Evolutionary conservation across 2,888 invertebrate genomes (phyloP).

Genomic region (Chrysolina oricalcia): DNA sequence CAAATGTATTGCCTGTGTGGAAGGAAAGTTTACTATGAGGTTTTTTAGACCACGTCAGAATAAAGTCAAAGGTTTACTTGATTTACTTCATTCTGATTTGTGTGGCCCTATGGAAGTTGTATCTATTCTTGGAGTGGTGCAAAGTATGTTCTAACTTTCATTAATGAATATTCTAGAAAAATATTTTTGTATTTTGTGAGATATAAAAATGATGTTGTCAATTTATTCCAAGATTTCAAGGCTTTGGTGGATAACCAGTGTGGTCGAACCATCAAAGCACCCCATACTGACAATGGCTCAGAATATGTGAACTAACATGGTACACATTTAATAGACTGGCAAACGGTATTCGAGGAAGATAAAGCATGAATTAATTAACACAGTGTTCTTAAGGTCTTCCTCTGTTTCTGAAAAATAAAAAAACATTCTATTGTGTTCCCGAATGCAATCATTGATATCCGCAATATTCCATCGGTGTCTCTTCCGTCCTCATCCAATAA

Average conservation of each 20-base stretch:
- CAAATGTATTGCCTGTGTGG: no score
- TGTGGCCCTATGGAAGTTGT: no score
- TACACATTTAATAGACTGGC: no score
- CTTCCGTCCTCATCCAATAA: constrained; percentile 41
- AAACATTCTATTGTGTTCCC: constrained; percentile 33
- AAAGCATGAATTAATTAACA: background rate
- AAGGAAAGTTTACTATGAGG: no score
- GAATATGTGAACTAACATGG: constrained; percentile 37
- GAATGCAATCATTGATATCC: constrained; percentile 39
- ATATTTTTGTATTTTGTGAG: no score
- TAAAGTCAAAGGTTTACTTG: constrained; percentile 63
- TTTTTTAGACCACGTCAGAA: constrained; percentile 63
- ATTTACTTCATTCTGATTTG: no score
- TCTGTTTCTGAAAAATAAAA: constrained; percentile 11
- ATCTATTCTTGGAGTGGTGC: constrained; percentile 44
- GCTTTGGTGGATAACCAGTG: constrained; percentile 46
- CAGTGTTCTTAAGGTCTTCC: background rate
- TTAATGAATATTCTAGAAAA: constrained; percentile 39
- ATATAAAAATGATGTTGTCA: constrained; percentile 30
- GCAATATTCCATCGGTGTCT: constrained; percentile 44
- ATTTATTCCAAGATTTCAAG: constrained; percentile 47
- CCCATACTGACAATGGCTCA: constrained; percentile 49
- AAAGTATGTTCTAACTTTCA: constrained; percentile 41
- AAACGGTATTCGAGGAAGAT: no score
- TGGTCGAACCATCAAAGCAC: constrained; percentile 39